Conservation (phyloP, 2,888 invertebrate genomes). For the Gari tellinella region DNA sequence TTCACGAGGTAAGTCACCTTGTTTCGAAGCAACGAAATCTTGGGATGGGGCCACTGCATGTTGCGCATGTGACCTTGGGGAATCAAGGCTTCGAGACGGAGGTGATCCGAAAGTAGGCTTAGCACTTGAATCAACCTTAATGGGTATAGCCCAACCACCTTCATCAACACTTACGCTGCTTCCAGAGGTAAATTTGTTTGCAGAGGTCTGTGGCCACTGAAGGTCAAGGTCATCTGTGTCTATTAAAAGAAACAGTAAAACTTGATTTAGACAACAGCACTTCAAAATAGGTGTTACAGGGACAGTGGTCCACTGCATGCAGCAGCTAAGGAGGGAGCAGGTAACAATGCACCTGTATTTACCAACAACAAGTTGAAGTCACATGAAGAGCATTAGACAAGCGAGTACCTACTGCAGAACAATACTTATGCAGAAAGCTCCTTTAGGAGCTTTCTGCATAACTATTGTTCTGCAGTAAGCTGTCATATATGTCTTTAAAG, state of each 20-base stretch:
- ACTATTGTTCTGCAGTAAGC: too few relatives aligned
- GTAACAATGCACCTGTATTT: too few relatives aligned
- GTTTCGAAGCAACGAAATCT: constrained; percentile 48
- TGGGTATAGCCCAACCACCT: constrained; percentile 52
- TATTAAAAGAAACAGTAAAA: constrained; percentile 40
- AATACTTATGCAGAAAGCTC: too few relatives aligned
- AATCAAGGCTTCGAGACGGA: constrained; percentile 43
- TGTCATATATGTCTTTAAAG: too few relatives aligned
- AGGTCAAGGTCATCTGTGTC: constrained; percentile 49
- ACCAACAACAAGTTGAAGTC: too few relatives aligned
- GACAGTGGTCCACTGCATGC: too few relatives aligned
- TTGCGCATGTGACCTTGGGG: constrained; percentile 33
- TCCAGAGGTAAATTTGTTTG: constrained; percentile 12
- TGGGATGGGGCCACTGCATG: constrained; percentile 34
- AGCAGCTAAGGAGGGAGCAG: too few relatives aligned
- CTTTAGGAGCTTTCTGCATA: too few relatives aligned
- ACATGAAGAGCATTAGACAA: too few relatives aligned
- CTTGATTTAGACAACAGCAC: background rate
- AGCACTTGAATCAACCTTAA: constrained; percentile 44
- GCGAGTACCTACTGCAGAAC: too few relatives aligned
- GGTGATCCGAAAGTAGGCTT: constrained; percentile 28
- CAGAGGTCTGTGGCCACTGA: background rate
- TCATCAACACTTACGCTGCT: constrained; percentile 49
- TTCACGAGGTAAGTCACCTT: constrained; percentile 50
- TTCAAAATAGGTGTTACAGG: too few relatives aligned